These are phyloP conservation scores for Siniperca knerii DNA, from an alignment of 2,113 vertebrate species.

Conservation along the genomic window DNA sequence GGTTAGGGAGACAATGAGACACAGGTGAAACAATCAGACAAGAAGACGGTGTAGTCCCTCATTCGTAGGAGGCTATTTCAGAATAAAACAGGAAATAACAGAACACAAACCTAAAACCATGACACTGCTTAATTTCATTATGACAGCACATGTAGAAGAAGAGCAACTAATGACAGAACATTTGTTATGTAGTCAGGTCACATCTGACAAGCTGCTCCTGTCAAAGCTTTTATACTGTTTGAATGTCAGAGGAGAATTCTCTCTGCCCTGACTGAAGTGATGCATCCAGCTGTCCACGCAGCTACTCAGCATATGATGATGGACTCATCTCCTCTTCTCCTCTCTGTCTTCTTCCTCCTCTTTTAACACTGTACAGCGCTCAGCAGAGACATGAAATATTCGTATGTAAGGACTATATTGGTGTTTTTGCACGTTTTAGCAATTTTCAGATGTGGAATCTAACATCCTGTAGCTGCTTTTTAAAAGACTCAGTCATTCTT, in stretches of 20 bases:
- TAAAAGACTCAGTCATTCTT: too few relatives aligned
- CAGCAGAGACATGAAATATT: neutral
- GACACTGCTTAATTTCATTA: conserved; percentile 28
- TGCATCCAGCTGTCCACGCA: conserved; percentile 1
- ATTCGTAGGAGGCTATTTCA: too few relatives aligned
- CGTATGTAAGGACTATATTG: neutral
- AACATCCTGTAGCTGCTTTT: neutral
- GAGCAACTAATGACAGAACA: conserved; percentile 37
- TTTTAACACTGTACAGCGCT: neutral
- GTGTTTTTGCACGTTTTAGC: neutral
- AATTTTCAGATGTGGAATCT: neutral
- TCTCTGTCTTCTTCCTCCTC: neutral
- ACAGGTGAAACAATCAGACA: too few relatives aligned
- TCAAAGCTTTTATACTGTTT: conserved; percentile 42
- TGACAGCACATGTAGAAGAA: conserved; percentile 37
- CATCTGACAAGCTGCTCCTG: conserved; percentile 45
- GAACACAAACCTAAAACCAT: too few relatives aligned
- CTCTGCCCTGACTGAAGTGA: neutral
- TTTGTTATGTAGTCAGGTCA: conserved; percentile 37
- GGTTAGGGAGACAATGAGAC: too few relatives aligned
- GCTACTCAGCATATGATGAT: neutral
- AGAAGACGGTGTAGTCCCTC: too few relatives aligned
- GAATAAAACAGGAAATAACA: too few relatives aligned
- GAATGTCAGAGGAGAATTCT: conserved; percentile 28
- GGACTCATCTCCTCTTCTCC: neutral